Evolutionary conservation across 2,888 invertebrate genomes (phyloP), one percentile per base, ranked within the genome.

Genomic region (Papilio protenor): DNA sequence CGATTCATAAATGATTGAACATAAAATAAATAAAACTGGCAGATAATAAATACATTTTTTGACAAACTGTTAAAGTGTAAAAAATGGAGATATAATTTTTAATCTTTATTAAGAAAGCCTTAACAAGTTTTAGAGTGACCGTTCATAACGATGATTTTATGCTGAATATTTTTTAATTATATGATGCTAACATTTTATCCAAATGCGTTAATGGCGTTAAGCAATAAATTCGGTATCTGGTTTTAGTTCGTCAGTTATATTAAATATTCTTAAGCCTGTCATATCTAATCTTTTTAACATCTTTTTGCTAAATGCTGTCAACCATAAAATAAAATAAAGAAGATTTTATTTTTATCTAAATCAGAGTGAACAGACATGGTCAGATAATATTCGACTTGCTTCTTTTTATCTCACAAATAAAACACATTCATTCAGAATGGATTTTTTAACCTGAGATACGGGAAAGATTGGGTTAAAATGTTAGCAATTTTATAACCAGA

Each of bases 141-240:
- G 69, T 69, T 55, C 33, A 18, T 66, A 55, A 75, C 21, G 75
- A 45, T 69, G 75, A 45, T 69, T 75, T 75, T 75, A 69, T 69
- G 75, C 75, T 69, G 12, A 75, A 75, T 66, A 49, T 55, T 57
- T 57, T 21, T 21, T 21, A 57, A 57, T 57, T 27, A 57, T 69
- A 12, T 14, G 45, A 21, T 55, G 66, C 18, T 40, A 23, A 52
- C 69, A 64, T n/a, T 69, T 61, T 55, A 16, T 11, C 57, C 49
- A 45, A 33, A 55, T 47, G 47, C 14, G 57, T 57, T 76, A 76
- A 76, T 59, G 70, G 70, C 59, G 47, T 70, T 59, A 23, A 45
- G 70, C 76, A 18, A 57, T 76, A 27, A 76, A 76, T 76, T 16
- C 47, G 1, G 2, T 59, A 70, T 57, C 76, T 59, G 45, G 69